phyloP scores from a whole-genome alignment of 2,888 invertebrate genomes.

The Endotricha flammealis region DNA sequence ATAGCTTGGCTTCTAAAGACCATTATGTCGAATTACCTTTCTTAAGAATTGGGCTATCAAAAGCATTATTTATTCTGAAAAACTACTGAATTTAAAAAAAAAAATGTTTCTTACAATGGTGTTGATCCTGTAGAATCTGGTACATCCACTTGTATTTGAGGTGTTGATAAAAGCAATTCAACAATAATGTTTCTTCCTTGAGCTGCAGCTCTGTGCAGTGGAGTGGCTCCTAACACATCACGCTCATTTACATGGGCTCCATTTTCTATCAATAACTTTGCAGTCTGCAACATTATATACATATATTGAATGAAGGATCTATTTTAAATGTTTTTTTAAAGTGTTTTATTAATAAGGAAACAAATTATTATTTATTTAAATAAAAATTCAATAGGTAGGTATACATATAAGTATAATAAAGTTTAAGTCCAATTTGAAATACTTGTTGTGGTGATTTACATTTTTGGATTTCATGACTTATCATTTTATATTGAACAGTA shows the following conservation, averaged over 20 bases:
- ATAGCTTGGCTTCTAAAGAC: no score
- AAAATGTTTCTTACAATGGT: constrained; percentile 78
- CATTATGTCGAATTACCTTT: no score
- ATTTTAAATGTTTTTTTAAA: no score
- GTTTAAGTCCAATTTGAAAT: no score
- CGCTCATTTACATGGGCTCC: constrained; percentile 83
- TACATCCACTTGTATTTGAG: constrained; percentile 74
- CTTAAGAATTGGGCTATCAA: not conserved
- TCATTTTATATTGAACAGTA: constrained; percentile 2
- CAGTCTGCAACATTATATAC: constrained; percentile 73
- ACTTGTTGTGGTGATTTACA: no score
- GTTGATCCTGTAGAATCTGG: constrained; percentile 86
- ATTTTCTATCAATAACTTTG: constrained; percentile 80
- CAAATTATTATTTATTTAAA: no score
- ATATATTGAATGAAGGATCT: constrained; percentile 3
- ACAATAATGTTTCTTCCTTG: constrained; percentile 87
- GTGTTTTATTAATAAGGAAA: no score
- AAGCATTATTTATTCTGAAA: not conserved
- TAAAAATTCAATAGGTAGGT: no score
- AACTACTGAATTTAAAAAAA: constrained; percentile 4
- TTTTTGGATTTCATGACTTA: no score
- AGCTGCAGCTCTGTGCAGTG: constrained; percentile 86
- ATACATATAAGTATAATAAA: no score
- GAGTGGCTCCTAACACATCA: constrained; percentile 76
- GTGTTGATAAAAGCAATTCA: constrained; percentile 80